These are phyloP conservation scores for Ovis canadensis DNA, from an alignment of 2,113 vertebrate genomes.

Conservation along the genomic window DNA sequence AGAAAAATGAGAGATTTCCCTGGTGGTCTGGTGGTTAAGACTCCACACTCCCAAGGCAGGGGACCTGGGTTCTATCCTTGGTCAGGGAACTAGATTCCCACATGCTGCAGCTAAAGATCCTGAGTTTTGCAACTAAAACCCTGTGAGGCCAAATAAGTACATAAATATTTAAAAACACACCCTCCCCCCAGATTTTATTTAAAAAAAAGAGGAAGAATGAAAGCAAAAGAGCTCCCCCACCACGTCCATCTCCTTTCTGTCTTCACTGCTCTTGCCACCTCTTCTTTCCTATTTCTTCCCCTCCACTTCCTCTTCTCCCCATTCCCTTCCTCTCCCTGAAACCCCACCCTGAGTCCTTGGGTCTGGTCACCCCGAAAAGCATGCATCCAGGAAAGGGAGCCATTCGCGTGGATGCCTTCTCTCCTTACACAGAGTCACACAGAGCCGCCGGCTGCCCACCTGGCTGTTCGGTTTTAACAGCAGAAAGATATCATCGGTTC, in stretches of 20 bases:
- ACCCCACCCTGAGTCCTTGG: accelerated
- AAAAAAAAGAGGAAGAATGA: background rate
- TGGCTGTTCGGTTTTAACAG: background rate
- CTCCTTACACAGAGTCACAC: accelerated
- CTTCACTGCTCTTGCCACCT: background rate
- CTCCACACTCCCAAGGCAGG: background rate
- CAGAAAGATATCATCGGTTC: background rate
- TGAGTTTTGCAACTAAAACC: background rate
- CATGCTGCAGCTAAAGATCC: background rate
- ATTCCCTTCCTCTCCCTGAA: background rate
- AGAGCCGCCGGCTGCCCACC: background rate
- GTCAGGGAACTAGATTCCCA: background rate
- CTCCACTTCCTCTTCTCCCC: background rate
- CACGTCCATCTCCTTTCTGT: accelerated
- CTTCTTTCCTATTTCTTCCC: background rate
- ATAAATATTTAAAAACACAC: background rate
- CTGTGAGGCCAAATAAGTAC: background rate
- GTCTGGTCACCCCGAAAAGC: background rate
- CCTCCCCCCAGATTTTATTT: background rate
- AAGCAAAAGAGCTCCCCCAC: background rate
- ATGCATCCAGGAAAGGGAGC: accelerated
- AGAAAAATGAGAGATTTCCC: background rate
- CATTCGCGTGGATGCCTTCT: accelerated
- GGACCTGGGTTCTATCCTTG: background rate
- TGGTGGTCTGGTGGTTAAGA: background rate